Percentiles rank a stretch among this genome's conserved stretches.
These are phyloP conservation scores for Mobula hypostoma DNA, from an alignment of 2,113 vertebrate genomes.

Conservation along the genomic window DNA sequence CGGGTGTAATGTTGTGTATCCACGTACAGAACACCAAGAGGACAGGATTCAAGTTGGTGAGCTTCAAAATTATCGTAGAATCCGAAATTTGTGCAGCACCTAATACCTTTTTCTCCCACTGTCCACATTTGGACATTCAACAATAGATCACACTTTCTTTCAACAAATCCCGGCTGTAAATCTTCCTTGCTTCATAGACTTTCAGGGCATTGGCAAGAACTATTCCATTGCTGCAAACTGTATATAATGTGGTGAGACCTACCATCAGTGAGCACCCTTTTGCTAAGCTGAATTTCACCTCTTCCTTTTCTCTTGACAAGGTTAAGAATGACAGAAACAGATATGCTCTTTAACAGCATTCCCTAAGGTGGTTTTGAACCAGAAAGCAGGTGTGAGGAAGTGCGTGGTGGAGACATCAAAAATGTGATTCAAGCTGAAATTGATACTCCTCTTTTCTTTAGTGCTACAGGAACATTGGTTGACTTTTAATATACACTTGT, in stretches of 20 bases:
- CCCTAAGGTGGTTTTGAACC: neutral
- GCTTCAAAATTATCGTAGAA: neutral
- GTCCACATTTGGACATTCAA: neutral
- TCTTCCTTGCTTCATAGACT: neutral
- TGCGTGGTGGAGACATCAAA: neutral
- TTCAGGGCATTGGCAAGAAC: neutral
- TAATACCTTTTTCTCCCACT: neutral
- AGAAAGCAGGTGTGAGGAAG: neutral
- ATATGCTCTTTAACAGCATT: neutral
- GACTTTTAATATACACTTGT: neutral
- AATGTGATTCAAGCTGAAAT: neutral
- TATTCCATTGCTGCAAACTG: neutral
- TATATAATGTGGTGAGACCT: neutral
- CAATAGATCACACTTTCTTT: neutral
- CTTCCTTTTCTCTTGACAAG: neutral
- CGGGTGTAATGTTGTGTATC: neutral
- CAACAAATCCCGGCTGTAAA: neutral
- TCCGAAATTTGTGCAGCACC: neutral
- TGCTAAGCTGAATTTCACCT: neutral
- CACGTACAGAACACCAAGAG: neutral
- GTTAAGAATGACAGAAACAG: neutral
- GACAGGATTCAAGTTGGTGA: neutral
- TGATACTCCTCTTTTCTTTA: neutral
- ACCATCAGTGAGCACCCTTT: neutral
- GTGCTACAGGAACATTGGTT: neutral